Percentiles rank a stretch among this genome's conserved stretches.
Conservation (phyloP, 2,888 invertebrate species). For the Hipparchia semele region DNA sequence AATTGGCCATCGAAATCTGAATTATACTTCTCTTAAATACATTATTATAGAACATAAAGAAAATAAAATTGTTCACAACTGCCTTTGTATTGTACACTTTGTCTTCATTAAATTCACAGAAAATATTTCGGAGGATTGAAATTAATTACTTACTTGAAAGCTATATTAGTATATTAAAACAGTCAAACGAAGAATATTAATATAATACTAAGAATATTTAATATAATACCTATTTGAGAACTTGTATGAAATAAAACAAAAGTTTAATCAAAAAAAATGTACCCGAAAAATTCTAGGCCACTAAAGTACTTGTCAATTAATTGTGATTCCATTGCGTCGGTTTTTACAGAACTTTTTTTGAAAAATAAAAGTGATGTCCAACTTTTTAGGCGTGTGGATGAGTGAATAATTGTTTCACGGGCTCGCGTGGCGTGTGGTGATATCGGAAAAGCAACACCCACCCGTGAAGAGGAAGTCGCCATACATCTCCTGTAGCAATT, state of each 20-base stretch:
- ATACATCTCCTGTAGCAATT: neutral
- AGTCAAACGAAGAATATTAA: neutral
- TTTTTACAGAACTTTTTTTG: conserved; percentile 28
- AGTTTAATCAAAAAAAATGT: neutral
- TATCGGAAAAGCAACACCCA: neutral
- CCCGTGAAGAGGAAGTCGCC: neutral
- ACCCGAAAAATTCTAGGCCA: neutral
- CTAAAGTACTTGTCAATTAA: conserved; percentile 24
- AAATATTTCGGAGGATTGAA: neutral
- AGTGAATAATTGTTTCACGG: conserved; percentile 60
- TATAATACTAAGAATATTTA: too few species aligned
- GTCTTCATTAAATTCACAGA: neutral
- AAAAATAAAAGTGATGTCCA: conserved; percentile 36
- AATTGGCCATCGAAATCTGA: too few species aligned
- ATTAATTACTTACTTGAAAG: neutral
- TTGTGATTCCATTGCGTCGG: conserved; percentile 24
- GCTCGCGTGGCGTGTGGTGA: conserved; percentile 45
- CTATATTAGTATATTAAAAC: neutral
- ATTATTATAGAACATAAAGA: neutral
- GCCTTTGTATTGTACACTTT: neutral
- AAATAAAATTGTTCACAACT: neutral
- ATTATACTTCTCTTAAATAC: too few species aligned
- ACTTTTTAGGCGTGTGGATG: conserved; percentile 52
- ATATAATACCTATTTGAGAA: too few species aligned
- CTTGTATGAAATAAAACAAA: conserved; percentile 15